A percentile compares a stretch with the other conserved stretches of the same genome.
Conservation (phyloP, 2,888 invertebrate species). For the Gibbula magus region DNA sequence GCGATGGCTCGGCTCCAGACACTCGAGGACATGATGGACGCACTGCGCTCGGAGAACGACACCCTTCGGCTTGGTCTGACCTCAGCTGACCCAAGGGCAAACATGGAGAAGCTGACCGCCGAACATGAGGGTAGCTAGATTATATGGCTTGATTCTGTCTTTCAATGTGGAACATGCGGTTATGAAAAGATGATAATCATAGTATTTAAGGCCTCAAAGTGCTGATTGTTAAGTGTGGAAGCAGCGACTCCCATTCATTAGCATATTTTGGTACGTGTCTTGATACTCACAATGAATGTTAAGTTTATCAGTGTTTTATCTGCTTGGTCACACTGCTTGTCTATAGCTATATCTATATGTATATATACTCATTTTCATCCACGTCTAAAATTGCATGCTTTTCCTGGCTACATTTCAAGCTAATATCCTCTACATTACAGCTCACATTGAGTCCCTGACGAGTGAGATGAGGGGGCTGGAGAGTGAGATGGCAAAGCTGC, state of each 20-base stretch:
- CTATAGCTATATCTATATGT: too few relatives aligned
- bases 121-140: not conserved
- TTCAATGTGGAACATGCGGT: too few relatives aligned
- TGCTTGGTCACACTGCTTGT: too few relatives aligned
- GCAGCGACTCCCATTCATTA: too few relatives aligned
- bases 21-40: conserved; percentile 65
- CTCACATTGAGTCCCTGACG: conserved; percentile 43
- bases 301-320: too few relatives aligned
- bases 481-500: conserved; percentile 51
- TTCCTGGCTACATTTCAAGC: not conserved
- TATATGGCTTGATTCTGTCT: not conserved
- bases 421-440: conserved; percentile 31
- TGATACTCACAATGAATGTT: too few relatives aligned
- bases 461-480: conserved; percentile 47
- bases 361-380: too few relatives aligned
- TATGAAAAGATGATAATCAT: too few relatives aligned
- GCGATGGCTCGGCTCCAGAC: conserved; percentile 63
- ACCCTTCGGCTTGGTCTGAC: conserved; percentile 50
- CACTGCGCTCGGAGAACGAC: conserved; percentile 65
- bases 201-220: not conserved
- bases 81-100: not conserved
- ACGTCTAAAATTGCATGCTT: not conserved
- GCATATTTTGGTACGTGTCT: too few relatives aligned
- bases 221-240: not conserved
- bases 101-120: not conserved